phyloP scores from a whole-genome alignment of 2,113 vertebrate species.

The Thryonomys swinderianus region DNA sequence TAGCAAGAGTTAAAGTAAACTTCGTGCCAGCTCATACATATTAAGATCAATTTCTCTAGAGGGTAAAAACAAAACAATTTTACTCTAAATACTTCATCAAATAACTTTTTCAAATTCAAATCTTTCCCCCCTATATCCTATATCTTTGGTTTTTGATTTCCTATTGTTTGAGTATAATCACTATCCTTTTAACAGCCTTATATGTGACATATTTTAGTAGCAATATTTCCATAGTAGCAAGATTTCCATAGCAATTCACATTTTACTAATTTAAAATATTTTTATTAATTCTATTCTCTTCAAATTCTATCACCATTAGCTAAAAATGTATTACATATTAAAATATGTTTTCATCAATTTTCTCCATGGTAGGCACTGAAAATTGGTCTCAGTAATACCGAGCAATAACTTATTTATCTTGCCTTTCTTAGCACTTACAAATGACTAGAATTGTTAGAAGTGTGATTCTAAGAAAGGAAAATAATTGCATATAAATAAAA shows the following conservation, averaged over 20 bases:
- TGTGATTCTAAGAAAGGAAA: background rate
- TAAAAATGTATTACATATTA: background rate
- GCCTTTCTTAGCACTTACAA: background rate
- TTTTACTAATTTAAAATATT: slow-evolving; percentile 22
- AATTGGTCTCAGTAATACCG: background rate
- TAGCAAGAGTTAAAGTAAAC: background rate
- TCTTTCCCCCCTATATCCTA: background rate
- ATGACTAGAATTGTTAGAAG: slow-evolving; percentile 2
- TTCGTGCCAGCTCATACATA: background rate
- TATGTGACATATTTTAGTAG: background rate
- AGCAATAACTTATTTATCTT: background rate
- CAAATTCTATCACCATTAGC: background rate
- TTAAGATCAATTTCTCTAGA: background rate
- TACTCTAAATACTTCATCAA: background rate
- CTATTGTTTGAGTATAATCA: background rate
- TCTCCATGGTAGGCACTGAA: background rate
- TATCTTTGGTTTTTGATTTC: slow-evolving; percentile 32
- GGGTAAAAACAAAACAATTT: background rate
- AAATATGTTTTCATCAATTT: background rate
- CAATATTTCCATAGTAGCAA: background rate
- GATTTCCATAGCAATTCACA: background rate
- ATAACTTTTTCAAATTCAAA: background rate
- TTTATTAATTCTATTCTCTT: background rate
- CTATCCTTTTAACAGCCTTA: background rate
- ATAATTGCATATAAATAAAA: background rate